Evolutionary conservation across 2,888 invertebrate genomes (phyloP).

Genomic region (Andricus quercusramuli): DNA sequence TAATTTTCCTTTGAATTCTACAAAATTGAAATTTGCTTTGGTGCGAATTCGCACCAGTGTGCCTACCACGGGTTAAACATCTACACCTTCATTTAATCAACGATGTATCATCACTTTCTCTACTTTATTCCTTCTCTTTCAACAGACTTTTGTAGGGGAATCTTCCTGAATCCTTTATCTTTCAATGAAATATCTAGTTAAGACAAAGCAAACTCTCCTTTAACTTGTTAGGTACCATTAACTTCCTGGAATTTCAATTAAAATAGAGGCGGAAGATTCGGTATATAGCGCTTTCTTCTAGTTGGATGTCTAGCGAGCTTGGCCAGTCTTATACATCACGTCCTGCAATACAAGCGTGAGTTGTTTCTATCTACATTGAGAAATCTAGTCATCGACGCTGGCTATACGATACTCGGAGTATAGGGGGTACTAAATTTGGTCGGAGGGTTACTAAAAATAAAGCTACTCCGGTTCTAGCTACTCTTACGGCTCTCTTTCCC

Average conservation of each 20-base stretch:
- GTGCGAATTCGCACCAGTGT: no score
- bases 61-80: no score
- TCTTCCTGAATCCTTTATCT: no score
- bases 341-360: background rate
- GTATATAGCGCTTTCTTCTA: background rate
- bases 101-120: no score
- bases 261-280: conserved; percentile 1
- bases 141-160: no score
- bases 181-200: background rate
- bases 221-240: background rate
- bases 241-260: conserved; percentile 12
- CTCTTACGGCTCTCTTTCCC: conserved; percentile 59
- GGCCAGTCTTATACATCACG: background rate
- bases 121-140: no score
- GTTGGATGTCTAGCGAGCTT: background rate
- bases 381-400: conserved; percentile 60
- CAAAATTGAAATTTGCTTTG: no score
- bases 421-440: conserved; percentile 77
- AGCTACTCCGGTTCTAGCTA: conserved; percentile 56
- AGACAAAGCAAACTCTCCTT: background rate
- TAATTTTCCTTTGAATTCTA: no score
- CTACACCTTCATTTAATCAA: no score
- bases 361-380: conserved; percentile 46
- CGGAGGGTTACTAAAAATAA: conserved; percentile 74
- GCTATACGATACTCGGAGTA: conserved; percentile 75